Base-by-base conservation (phyloP, 2,888 invertebrate genomes). In the Hanleya hanleyi region DNA sequence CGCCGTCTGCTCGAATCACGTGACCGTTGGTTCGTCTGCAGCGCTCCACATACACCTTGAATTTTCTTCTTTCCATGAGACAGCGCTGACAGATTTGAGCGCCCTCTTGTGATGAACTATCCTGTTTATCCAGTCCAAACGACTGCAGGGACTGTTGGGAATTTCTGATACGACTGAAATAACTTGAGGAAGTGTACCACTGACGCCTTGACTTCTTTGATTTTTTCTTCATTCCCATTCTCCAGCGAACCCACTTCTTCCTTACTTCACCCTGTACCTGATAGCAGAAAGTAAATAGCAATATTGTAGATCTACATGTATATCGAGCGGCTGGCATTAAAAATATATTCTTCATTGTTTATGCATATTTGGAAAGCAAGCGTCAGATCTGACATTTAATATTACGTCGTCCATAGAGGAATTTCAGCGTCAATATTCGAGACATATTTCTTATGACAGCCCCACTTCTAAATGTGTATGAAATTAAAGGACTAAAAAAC, bases 211-310 rank as follows among this genome's bases (percentile, higher is more conserved):
- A 32, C 4, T 32, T 22, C 26, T 9, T 22, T 15, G 57, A 57
- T 4, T 4, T 22, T 57, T 29, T 22, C 22, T 32, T 22, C 1
- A 57, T 26, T 3, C 64, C 37, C 64, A 64, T 35, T 12, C 64
- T 35, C 35, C 38, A 37, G 3, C 83, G 64, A 36, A 80, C 71
- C 83, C 83, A 84, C 2, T 77, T 79, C 70, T 85, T 86, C 18
- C 80, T 69, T 22, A 86, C 72, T 69, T 84, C 86, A 65, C 79
- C 77, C 71, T 84, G 86, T 4, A 84, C 85, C 84, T 85, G 67
- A 26, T 18, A 37, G 36, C 1, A 33, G 15, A 5, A 26, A 69
- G 26, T n/a, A n/a, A n/a, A n/a, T n/a, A n/a, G n/a, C n/a, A n/a
- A n/a, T n/a, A n/a, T n/a, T n/a, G n/a, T n/a, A n/a, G n/a, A n/a